Base-by-base conservation (phyloP, 2,888 invertebrate species). In the Epinotia ramella region DNA sequence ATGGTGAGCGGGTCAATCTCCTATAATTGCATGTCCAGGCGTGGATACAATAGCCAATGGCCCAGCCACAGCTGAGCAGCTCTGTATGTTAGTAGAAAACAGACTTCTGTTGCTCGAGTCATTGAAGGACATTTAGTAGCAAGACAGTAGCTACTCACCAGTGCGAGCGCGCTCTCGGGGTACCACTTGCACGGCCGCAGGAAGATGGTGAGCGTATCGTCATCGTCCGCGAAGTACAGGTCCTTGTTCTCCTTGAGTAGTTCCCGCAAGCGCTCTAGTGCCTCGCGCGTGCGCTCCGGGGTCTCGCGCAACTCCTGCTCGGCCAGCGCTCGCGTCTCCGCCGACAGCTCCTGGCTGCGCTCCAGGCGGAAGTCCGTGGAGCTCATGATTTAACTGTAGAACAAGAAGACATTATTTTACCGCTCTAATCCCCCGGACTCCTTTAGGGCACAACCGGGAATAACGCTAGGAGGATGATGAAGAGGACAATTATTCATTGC, bases 181-280 rank as follows among this genome's bases (percentile, higher is more conserved):
- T 98, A 97, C 93, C 96, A 98, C 88, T 98, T 98, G 91, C 97
- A 97, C 40, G 97, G 97, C 76, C 98, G 95, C 75, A 98, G 92
- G 86, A 97, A 97, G 78, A 97, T 96, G n/a, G 96, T 93, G 12
- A 98, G 95, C 62, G 97, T 95, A 49, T 97, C 97, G 81, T 98
- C 97, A 80, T 97, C 97, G 60, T 97, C 97, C 76, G 95, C 95
- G 84, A 92, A 97, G 84, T 95, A 93, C 73, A 97, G 85, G 77
- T 96, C 96, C 66, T 96, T 95, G 80, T 95, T 95, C 81, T 96
- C 97, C 79, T 96, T 95, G n/a, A 97, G 88, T 16, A 97, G 88
- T 82, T 96, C 95, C 66, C 96, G 90, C 3, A 97, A 91, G 78
- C 95, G 93, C 80, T 95, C 95, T 3, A 96, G 90, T 46, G 95